Evolutionary conservation across 2,797 vertebrate species (phyloP).

Genomic region (Eulemur rubriventer): DNA sequence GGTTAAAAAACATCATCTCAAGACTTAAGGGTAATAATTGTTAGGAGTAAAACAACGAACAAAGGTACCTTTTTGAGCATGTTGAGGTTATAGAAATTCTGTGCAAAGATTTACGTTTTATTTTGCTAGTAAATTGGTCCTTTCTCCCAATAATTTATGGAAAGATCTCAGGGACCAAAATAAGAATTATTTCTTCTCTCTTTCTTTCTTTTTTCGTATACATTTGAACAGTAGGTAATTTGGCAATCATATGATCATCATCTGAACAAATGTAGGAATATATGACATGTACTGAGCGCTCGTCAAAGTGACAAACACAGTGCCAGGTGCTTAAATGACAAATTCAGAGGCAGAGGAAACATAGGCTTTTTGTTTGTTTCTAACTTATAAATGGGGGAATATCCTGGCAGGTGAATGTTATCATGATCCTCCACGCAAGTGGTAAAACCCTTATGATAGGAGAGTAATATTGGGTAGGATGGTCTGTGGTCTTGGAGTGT

Average conservation of each 20-base stretch:
- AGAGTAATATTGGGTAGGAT: background rate
- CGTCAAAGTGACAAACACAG: background rate
- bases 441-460: background rate
- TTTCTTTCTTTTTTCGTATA: rapidly evolving
- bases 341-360: background rate
- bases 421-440: background rate
- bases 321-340: background rate
- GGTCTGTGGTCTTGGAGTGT: too few species aligned
- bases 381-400: background rate
- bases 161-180: conserved; percentile 19
- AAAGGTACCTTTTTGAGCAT: conserved; percentile 3
- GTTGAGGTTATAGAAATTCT: background rate
- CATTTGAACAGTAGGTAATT: conserved; percentile 5
- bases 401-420: background rate
- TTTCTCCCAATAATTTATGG: conserved; percentile 9
- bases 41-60: conserved; percentile 26
- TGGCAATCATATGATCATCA: background rate
- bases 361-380: too few species aligned
- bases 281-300: background rate
- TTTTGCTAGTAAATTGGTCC: conserved; percentile 35
- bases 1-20: background rate
- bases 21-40: background rate
- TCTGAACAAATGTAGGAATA: background rate
- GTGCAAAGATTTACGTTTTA: conserved; percentile 13
- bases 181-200: background rate